phyloP scores from a whole-genome alignment of 2,113 vertebrate genomes.

The Ifrita kowaldi region DNA sequence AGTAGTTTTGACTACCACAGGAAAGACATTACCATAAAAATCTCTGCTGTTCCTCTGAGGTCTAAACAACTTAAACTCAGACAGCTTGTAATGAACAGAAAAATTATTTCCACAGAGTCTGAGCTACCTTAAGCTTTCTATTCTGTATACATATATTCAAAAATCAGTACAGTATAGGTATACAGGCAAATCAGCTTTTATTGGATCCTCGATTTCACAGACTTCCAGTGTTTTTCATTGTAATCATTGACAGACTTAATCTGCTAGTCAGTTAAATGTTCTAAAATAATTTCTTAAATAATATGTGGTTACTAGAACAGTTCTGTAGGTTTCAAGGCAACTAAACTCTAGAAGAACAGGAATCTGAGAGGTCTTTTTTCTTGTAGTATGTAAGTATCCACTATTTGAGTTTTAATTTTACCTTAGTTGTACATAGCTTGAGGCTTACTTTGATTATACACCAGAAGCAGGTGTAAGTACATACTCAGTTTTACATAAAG shows the following conservation, averaged over 20 bases:
- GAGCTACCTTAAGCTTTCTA: conserved; percentile 9
- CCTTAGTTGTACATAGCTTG: not conserved
- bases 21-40: conserved; percentile 47
- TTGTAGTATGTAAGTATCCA: not conserved
- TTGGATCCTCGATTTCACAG: conserved; percentile 23
- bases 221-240: not conserved
- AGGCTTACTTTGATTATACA: not conserved
- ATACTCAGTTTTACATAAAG: conserved; percentile 12
- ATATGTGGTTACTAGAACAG: not conserved
- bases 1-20: conserved; percentile 30
- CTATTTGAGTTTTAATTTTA: not conserved
- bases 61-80: conserved; percentile 38
- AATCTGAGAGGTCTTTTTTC: not conserved
- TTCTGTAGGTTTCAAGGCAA: conserved; percentile 24
- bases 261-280: conserved; percentile 13
- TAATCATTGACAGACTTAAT: conserved; percentile 37
- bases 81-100: conserved; percentile 53
- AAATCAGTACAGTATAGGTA: not conserved
- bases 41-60: conserved; percentile 24
- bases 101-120: conserved; percentile 38
- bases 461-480: not conserved
- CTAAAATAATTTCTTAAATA: conserved; percentile 52
- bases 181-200: conserved; percentile 18
- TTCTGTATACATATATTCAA: not conserved
- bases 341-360: not conserved